These are phyloP conservation scores for Epizoanthus ramosus DNA, from an alignment of 92 coral and sea anemone genomes.

Conservation along the genomic window DNA sequence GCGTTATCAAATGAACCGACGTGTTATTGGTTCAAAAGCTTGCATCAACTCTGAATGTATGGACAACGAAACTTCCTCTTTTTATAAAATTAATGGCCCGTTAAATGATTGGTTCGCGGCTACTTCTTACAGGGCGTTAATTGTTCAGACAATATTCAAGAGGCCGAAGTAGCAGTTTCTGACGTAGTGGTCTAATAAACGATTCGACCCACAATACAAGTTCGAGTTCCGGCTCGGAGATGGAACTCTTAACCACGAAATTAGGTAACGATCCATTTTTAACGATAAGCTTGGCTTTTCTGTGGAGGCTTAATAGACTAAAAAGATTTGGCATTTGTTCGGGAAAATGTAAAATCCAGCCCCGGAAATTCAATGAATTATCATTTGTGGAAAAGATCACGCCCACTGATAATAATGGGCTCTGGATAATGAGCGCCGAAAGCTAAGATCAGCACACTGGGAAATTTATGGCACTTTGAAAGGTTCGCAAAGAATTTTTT, in stretches of 20 bases:
- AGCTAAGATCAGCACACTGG: constrained; percentile 38
- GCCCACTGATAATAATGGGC: constrained; percentile 62
- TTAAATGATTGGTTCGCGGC: constrained; percentile 92
- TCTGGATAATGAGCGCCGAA: constrained; percentile 47
- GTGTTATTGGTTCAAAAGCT: constrained; percentile 53
- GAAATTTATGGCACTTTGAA: constrained; percentile 38
- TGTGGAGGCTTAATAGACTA: constrained; percentile 2
- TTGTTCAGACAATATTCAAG: constrained; percentile 86
- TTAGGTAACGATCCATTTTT: constrained; percentile 41
- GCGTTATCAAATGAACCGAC: constrained; percentile 49
- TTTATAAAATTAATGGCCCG: constrained; percentile 59
- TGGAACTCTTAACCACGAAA: constrained; percentile 24
- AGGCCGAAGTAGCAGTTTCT: constrained; percentile 39
- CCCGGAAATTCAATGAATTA: constrained; percentile 81
- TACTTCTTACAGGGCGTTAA: constrained; percentile 85
- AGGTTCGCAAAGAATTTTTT: constrained; percentile 49
- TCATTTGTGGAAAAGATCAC: constrained; percentile 69
- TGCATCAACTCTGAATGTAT: constrained; percentile 60
- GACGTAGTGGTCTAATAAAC: constrained; percentile 29
- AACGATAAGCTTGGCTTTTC: constrained; percentile 7
- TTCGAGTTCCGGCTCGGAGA: constrained; percentile 46
- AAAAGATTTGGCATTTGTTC: constrained; percentile 54
- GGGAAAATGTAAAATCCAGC: constrained; percentile 55
- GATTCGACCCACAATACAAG: constrained; percentile 48
- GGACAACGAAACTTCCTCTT: constrained; percentile 72